Evolutionary conservation across 2,888 invertebrate genomes (phyloP), one percentile per base, ranked within the genome.

Genomic region (Heliconius aoede): DNA sequence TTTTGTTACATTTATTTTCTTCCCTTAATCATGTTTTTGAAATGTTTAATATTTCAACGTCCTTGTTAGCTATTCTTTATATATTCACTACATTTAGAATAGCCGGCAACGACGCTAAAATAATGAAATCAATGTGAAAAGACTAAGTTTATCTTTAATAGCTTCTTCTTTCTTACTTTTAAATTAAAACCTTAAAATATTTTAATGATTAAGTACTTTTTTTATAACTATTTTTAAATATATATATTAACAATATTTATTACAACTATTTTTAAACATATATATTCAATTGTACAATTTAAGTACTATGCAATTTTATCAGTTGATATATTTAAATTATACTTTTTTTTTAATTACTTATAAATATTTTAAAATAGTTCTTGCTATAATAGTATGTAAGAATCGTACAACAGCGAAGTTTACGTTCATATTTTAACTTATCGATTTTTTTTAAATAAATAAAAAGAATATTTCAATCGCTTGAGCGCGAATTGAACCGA

Each of bases 31-130:
- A 9, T 64, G 21, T 64, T 36, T 15, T 64, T 64, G 13, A 3
- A 36, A 32, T 15, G 64, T 36, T 32, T 32, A n/a, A 64, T 36
- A 64, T 64, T 64, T 13, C 24, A 28, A 24, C 24, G 15, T 64
- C 36, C n/a, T 32, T 64, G 64, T 64, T 13, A 32, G 36, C n/a
- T 36, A 64, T 64, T n/a, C 64, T 24, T 15, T 13, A 36, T 32
- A 36, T 36, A 36, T n/a, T 36, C 1, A 2, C n/a, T 64, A 64
- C 64, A 32, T 64, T 32, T 64, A 24, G 36, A n/a, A 36, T 64
- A 64, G 36, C 64, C 64, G 13, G 64, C 64, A 64, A 36, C 64
- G 64, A 36, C 64, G n/a, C 21, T 18, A 62, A 62, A 62, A 62
- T n/a, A 32, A n/a, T 32, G 21, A 18, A 13, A 28, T 24, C 5